These are phyloP conservation scores for Aleiodes leptofemur DNA, from an alignment of 2,888 invertebrate species.

Conservation along the genomic window DNA sequence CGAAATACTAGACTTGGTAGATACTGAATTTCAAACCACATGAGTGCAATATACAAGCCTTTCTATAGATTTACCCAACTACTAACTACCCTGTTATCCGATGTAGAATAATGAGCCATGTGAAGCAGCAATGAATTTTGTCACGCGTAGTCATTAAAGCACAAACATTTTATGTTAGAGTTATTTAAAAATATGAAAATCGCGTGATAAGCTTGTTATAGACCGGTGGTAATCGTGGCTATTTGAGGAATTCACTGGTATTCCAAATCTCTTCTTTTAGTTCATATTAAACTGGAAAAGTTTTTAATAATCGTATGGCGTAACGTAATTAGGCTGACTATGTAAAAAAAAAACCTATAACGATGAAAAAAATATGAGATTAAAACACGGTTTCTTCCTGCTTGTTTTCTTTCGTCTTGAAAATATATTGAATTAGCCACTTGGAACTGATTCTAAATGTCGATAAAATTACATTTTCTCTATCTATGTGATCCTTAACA, in stretches of 20 bases:
- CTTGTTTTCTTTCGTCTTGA: conserved; percentile 11
- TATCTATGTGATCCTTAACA: conserved; percentile 24
- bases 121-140: conserved; percentile 29
- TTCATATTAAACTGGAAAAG: background rate
- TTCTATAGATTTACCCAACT: conserved; percentile 49
- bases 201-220: conserved; percentile 25
- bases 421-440: conserved; percentile 43
- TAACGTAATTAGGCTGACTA: background rate
- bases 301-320: conserved; percentile 1
- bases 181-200: conserved; percentile 37
- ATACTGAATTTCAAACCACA: conserved; percentile 21
- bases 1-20: conserved; percentile 35
- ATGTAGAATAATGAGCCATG: conserved; percentile 37
- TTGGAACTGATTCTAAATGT: conserved; percentile 43
- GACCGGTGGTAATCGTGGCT: conserved; percentile 5
- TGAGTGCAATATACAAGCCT: background rate
- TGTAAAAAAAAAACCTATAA: conserved; percentile 8
- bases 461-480: conserved; percentile 34
- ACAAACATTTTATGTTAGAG: conserved; percentile 26
- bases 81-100: conserved; percentile 50
- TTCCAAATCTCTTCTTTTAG: conserved; percentile 12
- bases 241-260: conserved; percentile 24
- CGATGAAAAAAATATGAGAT: background rate
- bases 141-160: conserved; percentile 38
- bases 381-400: conserved; percentile 8